phyloP scores from a whole-genome alignment of 1,140 invertebrate species.

The Pogonognathellus flavescens region DNA sequence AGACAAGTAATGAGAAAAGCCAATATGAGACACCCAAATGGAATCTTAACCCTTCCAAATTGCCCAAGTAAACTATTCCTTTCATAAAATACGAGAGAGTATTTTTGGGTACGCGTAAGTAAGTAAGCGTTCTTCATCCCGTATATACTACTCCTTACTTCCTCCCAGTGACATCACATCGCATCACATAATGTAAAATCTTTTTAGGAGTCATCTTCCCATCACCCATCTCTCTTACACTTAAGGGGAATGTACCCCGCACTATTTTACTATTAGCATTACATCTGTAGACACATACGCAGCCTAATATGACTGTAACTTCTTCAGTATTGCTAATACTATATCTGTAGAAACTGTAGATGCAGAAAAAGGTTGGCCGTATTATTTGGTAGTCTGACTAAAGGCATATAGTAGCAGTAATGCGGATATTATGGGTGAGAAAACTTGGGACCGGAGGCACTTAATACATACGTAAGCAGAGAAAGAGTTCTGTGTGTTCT shows the following conservation, averaged over 20 bases:
- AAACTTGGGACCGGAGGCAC: not conserved
- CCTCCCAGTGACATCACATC: not conserved
- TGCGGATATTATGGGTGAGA: not conserved
- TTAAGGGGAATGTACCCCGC: too few relatives aligned
- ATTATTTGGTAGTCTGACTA: not conserved
- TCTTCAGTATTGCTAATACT: too few relatives aligned
- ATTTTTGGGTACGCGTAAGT: not conserved
- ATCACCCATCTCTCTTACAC: not conserved
- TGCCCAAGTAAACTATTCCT: slow-evolving; percentile 41
- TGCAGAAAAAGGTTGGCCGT: too few relatives aligned
- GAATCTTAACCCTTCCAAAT: slow-evolving; percentile 41
- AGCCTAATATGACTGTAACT: too few relatives aligned
- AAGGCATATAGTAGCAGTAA: not conserved
- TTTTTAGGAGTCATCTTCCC: not conserved
- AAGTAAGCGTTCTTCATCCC: too few relatives aligned
- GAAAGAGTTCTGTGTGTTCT: not conserved
- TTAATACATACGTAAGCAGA: not conserved
- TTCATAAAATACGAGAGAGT: slow-evolving; percentile 40
- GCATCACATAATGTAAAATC: not conserved
- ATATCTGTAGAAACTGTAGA: too few relatives aligned
- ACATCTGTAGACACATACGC: too few relatives aligned
- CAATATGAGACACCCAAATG: slow-evolving; percentile 48
- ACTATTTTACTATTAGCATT: too few relatives aligned
- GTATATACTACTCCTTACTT: not conserved
- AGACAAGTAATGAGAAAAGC: slow-evolving; percentile 23